A percentile compares a stretch with the other conserved stretches of the same genome.
Conservation (phyloP, 2,888 invertebrate genomes). For the Zaprionus lineosus region DNA sequence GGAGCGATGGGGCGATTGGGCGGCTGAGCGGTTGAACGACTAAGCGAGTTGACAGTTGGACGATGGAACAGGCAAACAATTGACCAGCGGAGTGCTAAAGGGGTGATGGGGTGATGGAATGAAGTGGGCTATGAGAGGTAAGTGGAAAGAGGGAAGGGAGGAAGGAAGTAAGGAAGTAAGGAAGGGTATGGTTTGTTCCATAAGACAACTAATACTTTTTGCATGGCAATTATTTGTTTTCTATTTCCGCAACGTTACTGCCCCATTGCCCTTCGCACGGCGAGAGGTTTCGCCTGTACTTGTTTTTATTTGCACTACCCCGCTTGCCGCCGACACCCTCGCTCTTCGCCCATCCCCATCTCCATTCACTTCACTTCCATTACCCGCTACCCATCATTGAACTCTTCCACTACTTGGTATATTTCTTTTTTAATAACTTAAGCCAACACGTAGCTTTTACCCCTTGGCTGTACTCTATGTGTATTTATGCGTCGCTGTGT, state of each 20-base stretch:
- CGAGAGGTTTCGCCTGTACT: too few species aligned
- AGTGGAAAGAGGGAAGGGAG: too few species aligned
- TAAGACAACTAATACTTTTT: conserved; percentile 69
- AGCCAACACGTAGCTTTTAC: conserved; percentile 66
- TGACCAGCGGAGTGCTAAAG: too few species aligned
- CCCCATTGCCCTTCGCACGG: not conserved
- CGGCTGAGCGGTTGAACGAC: too few species aligned
- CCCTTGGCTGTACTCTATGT: conserved; percentile 11
- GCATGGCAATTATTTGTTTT: conserved; percentile 78
- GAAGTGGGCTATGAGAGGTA: too few species aligned
- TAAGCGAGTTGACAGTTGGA: too few species aligned
- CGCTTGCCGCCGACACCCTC: too few species aligned
- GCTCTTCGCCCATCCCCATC: too few species aligned
- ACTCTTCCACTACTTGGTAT: conserved; percentile 15
- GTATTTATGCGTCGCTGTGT: not conserved
- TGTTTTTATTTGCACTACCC: not conserved
- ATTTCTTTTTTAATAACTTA: conserved; percentile 71
- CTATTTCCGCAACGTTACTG: conserved; percentile 39
- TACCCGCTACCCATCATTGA: not conserved
- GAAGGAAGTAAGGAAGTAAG: too few species aligned
- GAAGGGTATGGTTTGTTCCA: conserved; percentile 33
- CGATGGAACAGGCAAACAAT: too few species aligned
- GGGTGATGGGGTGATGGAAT: not conserved
- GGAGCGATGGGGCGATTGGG: too few species aligned
- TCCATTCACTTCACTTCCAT: not conserved